These are phyloP conservation scores for Schizothorax lantsangensis DNA, from an alignment of 2,797 vertebrate species.

Conservation along the genomic window DNA sequence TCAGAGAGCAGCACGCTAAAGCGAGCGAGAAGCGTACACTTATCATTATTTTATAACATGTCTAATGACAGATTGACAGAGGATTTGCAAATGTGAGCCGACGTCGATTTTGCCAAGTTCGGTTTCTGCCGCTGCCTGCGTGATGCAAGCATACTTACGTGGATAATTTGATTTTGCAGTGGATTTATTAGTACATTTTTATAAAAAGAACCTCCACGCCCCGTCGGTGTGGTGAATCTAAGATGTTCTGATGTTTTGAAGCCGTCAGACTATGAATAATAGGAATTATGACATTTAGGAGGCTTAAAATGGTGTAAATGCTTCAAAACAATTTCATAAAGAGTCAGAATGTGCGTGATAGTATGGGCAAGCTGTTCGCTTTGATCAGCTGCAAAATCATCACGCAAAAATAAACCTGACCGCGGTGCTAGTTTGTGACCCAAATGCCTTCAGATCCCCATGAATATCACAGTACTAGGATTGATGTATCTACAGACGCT, in stretches of 20 bases:
- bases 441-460: not conserved
- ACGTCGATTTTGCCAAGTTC: constrained; percentile 89
- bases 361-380: constrained; percentile 57
- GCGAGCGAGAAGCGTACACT: constrained; percentile 88
- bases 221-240: constrained; percentile 84
- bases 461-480: not conserved
- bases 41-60: constrained; percentile 99
- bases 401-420: constrained; percentile 54
- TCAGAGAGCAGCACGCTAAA: constrained; percentile 84
- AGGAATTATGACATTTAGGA: constrained; percentile 75
- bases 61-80: constrained; percentile 99
- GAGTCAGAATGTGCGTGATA: constrained; percentile 56
- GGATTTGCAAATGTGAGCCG: constrained; percentile 93
- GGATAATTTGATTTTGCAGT: constrained; percentile 92
- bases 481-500: not conserved
- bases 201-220: constrained; percentile 83
- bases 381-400: constrained; percentile 54
- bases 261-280: constrained; percentile 82
- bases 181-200: constrained; percentile 89
- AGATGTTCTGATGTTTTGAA: constrained; percentile 85
- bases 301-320: constrained; percentile 62
- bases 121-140: constrained; percentile 86
- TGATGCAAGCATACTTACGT: constrained; percentile 91
- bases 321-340: constrained; percentile 62
- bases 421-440: constrained; percentile 1